phyloP scores from a whole-genome alignment of 2,113 vertebrate species.

The Mus spicilegus region DNA sequence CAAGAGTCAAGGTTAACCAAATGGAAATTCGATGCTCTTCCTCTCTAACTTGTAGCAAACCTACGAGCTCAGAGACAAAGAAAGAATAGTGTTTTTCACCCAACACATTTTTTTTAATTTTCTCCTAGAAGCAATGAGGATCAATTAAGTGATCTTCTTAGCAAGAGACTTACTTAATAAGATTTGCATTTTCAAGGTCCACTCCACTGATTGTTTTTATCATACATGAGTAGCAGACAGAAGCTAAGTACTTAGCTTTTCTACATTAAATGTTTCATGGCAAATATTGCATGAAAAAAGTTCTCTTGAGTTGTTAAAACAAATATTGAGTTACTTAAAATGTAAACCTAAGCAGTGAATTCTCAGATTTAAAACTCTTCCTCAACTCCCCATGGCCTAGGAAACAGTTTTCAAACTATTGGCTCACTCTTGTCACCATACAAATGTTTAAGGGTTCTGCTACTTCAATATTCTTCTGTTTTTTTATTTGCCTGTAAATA shows the following conservation, averaged over 20 bases:
- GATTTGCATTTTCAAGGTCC: neutral
- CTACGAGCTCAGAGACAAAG: neutral
- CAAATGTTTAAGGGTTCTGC: neutral
- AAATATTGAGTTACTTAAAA: conserved; percentile 21
- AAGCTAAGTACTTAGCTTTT: neutral
- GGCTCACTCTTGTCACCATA: neutral
- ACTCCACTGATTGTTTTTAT: neutral
- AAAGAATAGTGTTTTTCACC: neutral
- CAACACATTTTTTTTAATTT: neutral
- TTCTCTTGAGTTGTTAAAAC: conserved; percentile 22
- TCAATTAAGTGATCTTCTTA: neutral
- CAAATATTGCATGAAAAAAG: neutral
- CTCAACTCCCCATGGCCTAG: neutral
- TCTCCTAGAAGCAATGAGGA: neutral
- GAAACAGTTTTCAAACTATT: conserved; percentile 46
- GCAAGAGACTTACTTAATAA: neutral
- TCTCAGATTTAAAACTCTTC: conserved; percentile 35
- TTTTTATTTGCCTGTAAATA: conserved; percentile 56
- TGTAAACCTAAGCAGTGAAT: conserved; percentile 22
- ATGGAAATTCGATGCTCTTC: neutral
- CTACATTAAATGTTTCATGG: conserved; percentile 8
- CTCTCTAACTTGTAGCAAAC: neutral
- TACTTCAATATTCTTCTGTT: neutral
- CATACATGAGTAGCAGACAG: neutral
- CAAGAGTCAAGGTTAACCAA: neutral